Base-by-base conservation (phyloP, 1,140 invertebrate species). In the Drosophila watanabei region DNA sequence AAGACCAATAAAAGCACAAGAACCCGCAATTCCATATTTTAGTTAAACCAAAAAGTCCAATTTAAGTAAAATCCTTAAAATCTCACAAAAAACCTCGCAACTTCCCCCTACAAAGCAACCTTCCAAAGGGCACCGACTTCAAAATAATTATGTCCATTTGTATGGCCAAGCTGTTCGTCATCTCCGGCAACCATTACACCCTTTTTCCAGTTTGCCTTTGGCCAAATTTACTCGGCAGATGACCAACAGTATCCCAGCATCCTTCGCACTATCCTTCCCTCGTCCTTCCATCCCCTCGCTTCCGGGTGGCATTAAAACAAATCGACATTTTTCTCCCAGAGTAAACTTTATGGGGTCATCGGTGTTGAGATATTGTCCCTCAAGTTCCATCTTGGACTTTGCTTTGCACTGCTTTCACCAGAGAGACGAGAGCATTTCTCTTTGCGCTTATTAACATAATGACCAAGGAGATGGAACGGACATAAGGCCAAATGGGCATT, bases 131-230 rank as follows among this genome's bases (percentile, higher is more conserved):
- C 52, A 35, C 60, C 63, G 51, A 20, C 54, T 49, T 59, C 72
- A 39, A 88, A 88, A 89, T 88, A 89, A 88, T 88, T 89, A 70
- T 77, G 85, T 89, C 78, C 81, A 88, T 88, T 88, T 89, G 54
- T 68, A 80, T 79, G 84, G 57, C 66, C 57, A 69, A 76, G 68
- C 79, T 82, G 79, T 63, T 75, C 56, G 46, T 75, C 75, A 77
- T 80, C 58, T 79, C 80, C 72, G 79, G 45, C 39, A 49, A 56
- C 76, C 85, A 78, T 88, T 87, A 46, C 68, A 87, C 83, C 83
- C 83, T 82, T 87, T 87, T 65, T 45, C 20, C 43, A 10, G 43
- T 11, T 45, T 45, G 43, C 57, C 37, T 18, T 14, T n/a, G 43
- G 60, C 58, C 4, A 68, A 32, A 43, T 52, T 32, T 28, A 30